phyloP scores from a whole-genome alignment of 2,888 invertebrate genomes.

The Pammene aurita region DNA sequence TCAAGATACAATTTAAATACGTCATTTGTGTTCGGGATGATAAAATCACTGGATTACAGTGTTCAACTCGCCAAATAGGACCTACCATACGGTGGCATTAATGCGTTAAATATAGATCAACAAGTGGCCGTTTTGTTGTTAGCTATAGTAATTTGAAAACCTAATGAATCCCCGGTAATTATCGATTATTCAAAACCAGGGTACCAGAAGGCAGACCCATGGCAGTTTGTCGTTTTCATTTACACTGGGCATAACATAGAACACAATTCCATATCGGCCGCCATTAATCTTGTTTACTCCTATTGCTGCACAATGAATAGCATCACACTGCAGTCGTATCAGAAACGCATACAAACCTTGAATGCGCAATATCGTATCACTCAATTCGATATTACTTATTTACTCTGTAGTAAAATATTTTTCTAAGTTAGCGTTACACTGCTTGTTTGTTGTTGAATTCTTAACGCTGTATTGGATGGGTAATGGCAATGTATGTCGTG shows the following conservation, averaged over 20 bases:
- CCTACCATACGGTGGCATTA: neutral
- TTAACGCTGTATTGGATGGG: neutral
- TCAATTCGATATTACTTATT: slow-evolving; percentile 21
- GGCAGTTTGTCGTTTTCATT: slow-evolving; percentile 5
- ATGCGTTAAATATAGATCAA: too few relatives aligned
- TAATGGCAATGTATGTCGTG: slow-evolving; percentile 7
- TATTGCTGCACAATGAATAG: slow-evolving; percentile 26
- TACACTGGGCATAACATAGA: slow-evolving; percentile 10
- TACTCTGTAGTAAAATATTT: neutral
- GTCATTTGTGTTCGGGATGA: too few relatives aligned
- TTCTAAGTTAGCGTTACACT: neutral
- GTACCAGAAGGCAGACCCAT: neutral
- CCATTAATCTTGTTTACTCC: slow-evolving; percentile 21
- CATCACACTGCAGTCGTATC: slow-evolving; percentile 21
- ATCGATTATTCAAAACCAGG: neutral
- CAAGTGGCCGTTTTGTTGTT: neutral
- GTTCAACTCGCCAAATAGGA: neutral
- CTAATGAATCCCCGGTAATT: neutral
- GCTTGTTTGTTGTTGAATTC: neutral
- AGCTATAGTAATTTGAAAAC: slow-evolving; percentile 4
- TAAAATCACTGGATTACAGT: too few relatives aligned
- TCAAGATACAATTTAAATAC: too few relatives aligned
- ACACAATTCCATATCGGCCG: slow-evolving; percentile 23
- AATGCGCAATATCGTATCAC: slow-evolving; percentile 20
- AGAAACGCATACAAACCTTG: slow-evolving; percentile 10